phyloP scores from a whole-genome alignment of 2,888 invertebrate genomes.

The Cyclophora albipunctata region DNA sequence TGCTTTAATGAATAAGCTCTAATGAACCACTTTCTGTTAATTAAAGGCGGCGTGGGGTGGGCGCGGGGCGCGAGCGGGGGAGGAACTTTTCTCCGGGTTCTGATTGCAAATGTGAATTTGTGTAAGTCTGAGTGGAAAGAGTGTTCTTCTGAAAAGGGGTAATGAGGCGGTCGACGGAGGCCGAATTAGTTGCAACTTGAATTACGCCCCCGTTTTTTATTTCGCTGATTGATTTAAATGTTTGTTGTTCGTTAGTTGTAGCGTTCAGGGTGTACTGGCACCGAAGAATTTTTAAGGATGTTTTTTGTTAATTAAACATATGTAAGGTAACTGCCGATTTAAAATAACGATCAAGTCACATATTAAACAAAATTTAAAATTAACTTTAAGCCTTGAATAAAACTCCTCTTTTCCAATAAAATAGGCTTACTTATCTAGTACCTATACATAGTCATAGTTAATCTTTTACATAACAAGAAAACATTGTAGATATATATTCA shows the following conservation, averaged over 20 bases:
- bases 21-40: slow-evolving; percentile 94
- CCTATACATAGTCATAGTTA: too few relatives aligned
- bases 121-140: slow-evolving; percentile 72
- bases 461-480: too few relatives aligned
- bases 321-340: too few relatives aligned
- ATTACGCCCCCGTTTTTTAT: slow-evolving; percentile 24
- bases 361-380: too few relatives aligned
- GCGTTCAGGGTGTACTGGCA: too few relatives aligned
- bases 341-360: too few relatives aligned
- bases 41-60: slow-evolving; percentile 80
- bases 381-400: too few relatives aligned
- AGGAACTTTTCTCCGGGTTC: slow-evolving; percentile 70
- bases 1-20: slow-evolving; percentile 93
- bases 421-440: too few relatives aligned
- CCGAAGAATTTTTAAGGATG: too few relatives aligned
- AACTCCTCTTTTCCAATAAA: too few relatives aligned
- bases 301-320: too few relatives aligned
- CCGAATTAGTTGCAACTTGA: slow-evolving; percentile 64
- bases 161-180: slow-evolving; percentile 67
- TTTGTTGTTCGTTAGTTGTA: background rate
- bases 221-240: slow-evolving; percentile 6
- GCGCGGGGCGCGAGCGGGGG: slow-evolving; percentile 36
- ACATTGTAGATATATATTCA: too few relatives aligned
- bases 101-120: slow-evolving; percentile 77
- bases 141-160: slow-evolving; percentile 71